Percentiles rank a stretch among this genome's conserved stretches.
Evolutionary conservation across 1,140 invertebrate genomes (phyloP).

Genomic region (Meloidogyne hapla): DNA sequence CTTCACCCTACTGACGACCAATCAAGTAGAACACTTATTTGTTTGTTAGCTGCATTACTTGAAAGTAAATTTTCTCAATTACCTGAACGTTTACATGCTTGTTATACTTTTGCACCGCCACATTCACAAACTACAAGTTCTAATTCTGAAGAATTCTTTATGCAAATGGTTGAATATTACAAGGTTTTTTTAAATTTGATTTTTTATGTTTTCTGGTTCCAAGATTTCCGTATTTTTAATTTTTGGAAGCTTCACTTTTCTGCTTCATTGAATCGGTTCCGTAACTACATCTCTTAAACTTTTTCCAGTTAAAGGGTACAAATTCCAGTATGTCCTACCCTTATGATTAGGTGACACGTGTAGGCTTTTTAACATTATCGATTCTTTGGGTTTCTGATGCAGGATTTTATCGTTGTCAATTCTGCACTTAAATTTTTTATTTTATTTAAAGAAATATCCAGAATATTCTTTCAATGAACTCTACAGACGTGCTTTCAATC

Average conservation of each 20-base stretch:
- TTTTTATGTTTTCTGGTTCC: conserved; percentile 5
- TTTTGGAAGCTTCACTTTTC: not conserved
- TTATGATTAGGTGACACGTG: too few species aligned
- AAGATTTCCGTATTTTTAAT: not conserved
- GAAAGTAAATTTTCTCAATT: conserved; percentile 28
- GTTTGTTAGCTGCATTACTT: conserved; percentile 13
- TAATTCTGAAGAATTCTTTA: conserved; percentile 49
- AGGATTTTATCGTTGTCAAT: too few species aligned
- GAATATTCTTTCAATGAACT: conserved; percentile 37
- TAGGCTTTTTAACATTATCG: too few species aligned
- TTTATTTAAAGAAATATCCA: conserved; percentile 32
- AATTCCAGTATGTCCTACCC: too few species aligned
- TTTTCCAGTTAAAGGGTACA: too few species aligned
- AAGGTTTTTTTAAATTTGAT: conserved; percentile 32
- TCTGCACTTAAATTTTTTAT: not conserved
- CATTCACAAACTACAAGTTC: conserved; percentile 27
- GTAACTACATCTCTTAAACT: too few species aligned
- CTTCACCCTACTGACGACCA: conserved; percentile 47
- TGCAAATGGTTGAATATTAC: conserved; percentile 45
- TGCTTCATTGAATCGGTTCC: too few species aligned
- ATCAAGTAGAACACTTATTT: conserved; percentile 39
- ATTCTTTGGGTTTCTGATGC: too few species aligned
- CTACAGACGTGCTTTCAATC: conserved; percentile 20
- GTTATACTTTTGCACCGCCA: conserved; percentile 29
- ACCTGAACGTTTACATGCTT: conserved; percentile 32